Percentiles rank a stretch among this genome's conserved stretches.
phyloP scores from a whole-genome alignment of 2,888 invertebrate genomes.

The Pheosia gnoma region DNA sequence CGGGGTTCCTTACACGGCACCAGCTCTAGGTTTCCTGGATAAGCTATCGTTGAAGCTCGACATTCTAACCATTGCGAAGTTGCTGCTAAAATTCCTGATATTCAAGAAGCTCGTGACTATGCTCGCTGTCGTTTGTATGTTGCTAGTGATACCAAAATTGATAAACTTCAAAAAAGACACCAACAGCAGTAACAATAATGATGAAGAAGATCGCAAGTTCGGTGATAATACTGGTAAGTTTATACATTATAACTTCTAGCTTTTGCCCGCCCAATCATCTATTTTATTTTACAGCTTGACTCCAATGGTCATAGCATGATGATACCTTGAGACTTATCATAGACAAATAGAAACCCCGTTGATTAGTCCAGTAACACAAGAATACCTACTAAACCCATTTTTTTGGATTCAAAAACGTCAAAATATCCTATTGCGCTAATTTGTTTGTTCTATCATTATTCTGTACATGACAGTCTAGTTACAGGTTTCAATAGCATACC shows the following conservation, averaged over 20 bases:
- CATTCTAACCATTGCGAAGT: slow-evolving; percentile 89
- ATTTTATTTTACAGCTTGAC: background rate
- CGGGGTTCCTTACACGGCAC: slow-evolving; percentile 84
- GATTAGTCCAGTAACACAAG: too few relatives aligned
- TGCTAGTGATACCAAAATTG: slow-evolving; percentile 90
- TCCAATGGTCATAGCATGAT: too few relatives aligned
- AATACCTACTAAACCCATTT: too few relatives aligned
- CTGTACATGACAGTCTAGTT: too few relatives aligned
- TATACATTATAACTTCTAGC: background rate
- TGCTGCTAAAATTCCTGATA: slow-evolving; percentile 89
- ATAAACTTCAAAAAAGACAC: slow-evolving; percentile 77
- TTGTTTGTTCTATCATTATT: too few relatives aligned
- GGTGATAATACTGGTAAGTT: slow-evolving; percentile 59
- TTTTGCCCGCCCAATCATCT: background rate
- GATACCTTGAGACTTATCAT: too few relatives aligned
- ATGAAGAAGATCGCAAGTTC: slow-evolving; percentile 67
- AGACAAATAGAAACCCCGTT: too few relatives aligned
- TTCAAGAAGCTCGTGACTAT: slow-evolving; percentile 93
- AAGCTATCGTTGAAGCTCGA: slow-evolving; percentile 89
- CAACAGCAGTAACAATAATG: slow-evolving; percentile 45
- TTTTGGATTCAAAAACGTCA: too few relatives aligned
- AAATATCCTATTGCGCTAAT: too few relatives aligned
- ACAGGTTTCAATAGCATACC: too few relatives aligned
- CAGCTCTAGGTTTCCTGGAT: slow-evolving; percentile 83
- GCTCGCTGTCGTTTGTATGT: slow-evolving; percentile 89